phyloP scores from a whole-genome alignment of 2,797 vertebrate genomes.

The Phoxinus dragarum region DNA sequence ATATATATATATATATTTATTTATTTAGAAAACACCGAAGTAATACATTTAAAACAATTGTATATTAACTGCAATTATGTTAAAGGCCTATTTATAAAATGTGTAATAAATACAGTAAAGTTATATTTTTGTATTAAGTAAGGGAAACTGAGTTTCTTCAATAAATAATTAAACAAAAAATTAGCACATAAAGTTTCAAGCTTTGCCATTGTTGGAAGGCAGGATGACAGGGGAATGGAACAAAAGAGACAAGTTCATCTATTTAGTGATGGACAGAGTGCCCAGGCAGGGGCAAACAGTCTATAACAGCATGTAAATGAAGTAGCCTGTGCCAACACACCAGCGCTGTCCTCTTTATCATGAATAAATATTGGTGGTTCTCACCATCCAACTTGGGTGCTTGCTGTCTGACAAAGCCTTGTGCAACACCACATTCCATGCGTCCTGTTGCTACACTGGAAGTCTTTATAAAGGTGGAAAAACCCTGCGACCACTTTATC shows the following conservation, averaged over 20 bases:
- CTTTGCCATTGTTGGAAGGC: slow-evolving; percentile 42
- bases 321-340: slow-evolving; percentile 80
- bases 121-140: neutral
- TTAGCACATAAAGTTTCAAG: neutral
- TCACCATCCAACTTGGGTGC: slow-evolving; percentile 67
- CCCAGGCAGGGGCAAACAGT: slow-evolving; percentile 75
- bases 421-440: slow-evolving; percentile 69
- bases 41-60: too few species aligned
- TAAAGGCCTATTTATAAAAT: neutral
- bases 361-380: slow-evolving; percentile 83
- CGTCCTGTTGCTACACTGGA: slow-evolving; percentile 72
- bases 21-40: too few species aligned
- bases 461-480: slow-evolving; percentile 61
- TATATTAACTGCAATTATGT: neutral
- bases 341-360: slow-evolving; percentile 77
- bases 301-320: slow-evolving; percentile 83
- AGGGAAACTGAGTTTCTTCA: neutral
- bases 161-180: neutral
- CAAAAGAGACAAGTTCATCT: slow-evolving; percentile 76
- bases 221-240: slow-evolving; percentile 67
- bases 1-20: too few species aligned
- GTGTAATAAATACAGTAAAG: neutral
- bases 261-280: slow-evolving; percentile 70
- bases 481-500: slow-evolving; percentile 71
- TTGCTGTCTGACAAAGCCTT: slow-evolving; percentile 67